Base-by-base conservation (phyloP, 2,113 vertebrate genomes). In the Gallinago media region DNA sequence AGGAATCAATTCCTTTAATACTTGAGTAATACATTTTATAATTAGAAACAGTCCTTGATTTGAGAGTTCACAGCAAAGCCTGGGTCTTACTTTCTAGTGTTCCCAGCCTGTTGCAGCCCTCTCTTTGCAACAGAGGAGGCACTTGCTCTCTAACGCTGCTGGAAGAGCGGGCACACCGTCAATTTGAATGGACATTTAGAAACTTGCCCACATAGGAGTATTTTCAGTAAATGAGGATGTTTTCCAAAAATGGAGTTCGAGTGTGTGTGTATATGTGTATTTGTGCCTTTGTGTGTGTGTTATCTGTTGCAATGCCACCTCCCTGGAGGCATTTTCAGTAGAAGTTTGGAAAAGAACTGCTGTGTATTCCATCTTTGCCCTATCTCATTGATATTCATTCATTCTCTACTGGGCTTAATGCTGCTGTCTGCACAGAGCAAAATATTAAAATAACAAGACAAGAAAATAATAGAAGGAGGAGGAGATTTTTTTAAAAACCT, bases 381-480 rank as follows among this genome's bases (percentile, higher is more conserved):
- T 66, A n/a, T 46, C 79, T 95, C 46, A 42, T 85, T 92, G 85
- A 22, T 93, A 94, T 95, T 71, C 82, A 79, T 95, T 87, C 72
- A 47, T 93, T 93, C 78, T 85, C 42, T 59, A 52, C 79, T 50
- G 61, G 78, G 76, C 87, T 90, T 95, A 83, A 84, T 81, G 82
- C 84, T 90, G 81, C 85, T 70, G 66, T 84, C 94, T 83, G 83
- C 61, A 79, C 13, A 55, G 42, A n/a, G 62, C 46, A 66, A 90
- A 61, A 87, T 86, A 85, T 65, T 88, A 82, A 78, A 88, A 88
- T 88, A 95, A 92, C 54, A 93, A 88, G 96, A 88, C 72, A 86
- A 70, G 29, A 58, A 94, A 93, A 87, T 84, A 85, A 79, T 26
- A 89, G 79, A 49, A 91, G 72, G 62, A 89, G 71, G 68, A 94